Conservation (phyloP, 2,113 vertebrate species). For the Sander vitreus region DNA sequence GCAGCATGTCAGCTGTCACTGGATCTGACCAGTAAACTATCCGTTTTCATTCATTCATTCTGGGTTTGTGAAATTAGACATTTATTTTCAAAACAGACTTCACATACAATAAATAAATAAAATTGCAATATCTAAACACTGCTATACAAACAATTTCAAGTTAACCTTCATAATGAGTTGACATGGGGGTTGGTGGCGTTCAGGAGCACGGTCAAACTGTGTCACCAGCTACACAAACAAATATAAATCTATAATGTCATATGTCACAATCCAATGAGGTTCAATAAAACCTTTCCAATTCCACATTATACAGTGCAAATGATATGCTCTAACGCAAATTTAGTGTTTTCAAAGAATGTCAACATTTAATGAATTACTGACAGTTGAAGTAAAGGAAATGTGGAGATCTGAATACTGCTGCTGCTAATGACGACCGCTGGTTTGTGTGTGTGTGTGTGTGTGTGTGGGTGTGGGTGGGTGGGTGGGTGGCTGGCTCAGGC, state of each 20-base stretch:
- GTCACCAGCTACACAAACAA: constrained; percentile 71
- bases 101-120: constrained; percentile 86
- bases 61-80: constrained; percentile 77
- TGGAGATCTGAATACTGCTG: constrained; percentile 29
- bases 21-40: background rate
- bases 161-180: constrained; percentile 74
- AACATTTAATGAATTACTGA: constrained; percentile 23
- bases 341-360: constrained; percentile 22
- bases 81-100: constrained; percentile 85
- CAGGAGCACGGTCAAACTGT: constrained; percentile 55
- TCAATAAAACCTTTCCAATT: constrained; percentile 55
- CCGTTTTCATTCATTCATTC: constrained; percentile 13
- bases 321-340: constrained; percentile 5
- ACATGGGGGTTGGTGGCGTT: constrained; percentile 48
- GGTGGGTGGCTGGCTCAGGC: constrained; percentile 80
- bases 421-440: constrained; percentile 8
- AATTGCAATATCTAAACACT: constrained; percentile 78
- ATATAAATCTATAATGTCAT: constrained; percentile 47
- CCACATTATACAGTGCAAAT: constrained; percentile 55
- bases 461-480: background rate
- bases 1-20: background rate
- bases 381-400: constrained; percentile 12
- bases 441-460: background rate
- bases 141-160: constrained; percentile 78
- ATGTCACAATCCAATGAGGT: constrained; percentile 48